Evolutionary conservation across 1,140 invertebrate species (phyloP), one percentile per base, ranked within the genome.

Genomic region (Solenopsis fugax): DNA sequence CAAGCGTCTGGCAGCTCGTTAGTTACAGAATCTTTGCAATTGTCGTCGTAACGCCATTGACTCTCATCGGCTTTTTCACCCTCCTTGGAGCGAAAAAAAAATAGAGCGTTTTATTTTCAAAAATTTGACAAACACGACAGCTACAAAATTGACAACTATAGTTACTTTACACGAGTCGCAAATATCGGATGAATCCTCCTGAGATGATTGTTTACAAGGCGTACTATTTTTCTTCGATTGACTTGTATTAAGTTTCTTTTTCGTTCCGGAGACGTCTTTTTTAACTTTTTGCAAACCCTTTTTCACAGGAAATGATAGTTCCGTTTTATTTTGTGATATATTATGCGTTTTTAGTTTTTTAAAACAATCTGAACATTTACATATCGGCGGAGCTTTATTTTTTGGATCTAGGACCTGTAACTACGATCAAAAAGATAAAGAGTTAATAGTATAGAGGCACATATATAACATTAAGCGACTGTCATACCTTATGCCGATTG

Each of bases 341-440:
- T 62, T 88, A 90, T 87, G 62, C 76, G 86, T 86, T 75, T 93
- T 93, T 69, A 87, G 58, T 41, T 93, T 94, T 58, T 93, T 94
- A 71, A 87, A 54, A 89, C 95, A 95, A 85, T 95, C 94, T 12
- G 92, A 86, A 90, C 95, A 95, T 56, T 93, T 93, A 89, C 95
- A 95, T 4, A 82, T 94, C 29, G 90, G 91, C 41, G 91, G 86
- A 58, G 91, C 93, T 91, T 95, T 95, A 72, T 93, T 94, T 89
- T 95, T 96, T 64, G 93, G 91, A 93, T 95, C 94, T 76, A 95
- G 90, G 29, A 95, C 88, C 92, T 95, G 93, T 77, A 95, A 92
- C 94, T 95, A 52, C 65, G 86, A 89, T 90, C 75, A 72, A 75
- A 71, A 72, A 41, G 41, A 3, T 41, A 41, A 41, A 85, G 24